Evolutionary conservation across 92 coral and sea anemone genomes (phyloP), one percentile per base, ranked within the genome.

Genomic region (Porites rus): DNA sequence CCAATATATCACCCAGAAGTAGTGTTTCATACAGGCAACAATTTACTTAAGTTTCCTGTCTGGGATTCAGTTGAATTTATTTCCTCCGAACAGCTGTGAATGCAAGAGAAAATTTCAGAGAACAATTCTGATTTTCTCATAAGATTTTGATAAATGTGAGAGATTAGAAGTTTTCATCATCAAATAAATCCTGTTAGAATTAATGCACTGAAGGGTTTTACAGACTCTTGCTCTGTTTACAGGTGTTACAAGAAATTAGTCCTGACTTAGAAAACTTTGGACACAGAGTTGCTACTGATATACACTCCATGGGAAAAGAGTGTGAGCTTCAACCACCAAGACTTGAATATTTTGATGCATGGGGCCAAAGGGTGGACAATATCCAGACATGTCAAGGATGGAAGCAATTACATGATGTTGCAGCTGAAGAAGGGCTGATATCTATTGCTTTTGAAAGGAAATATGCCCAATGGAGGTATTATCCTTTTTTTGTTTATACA

Each of bases 361-460:
- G 98, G 98, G 98, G 98, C 13, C 84, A 66, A 74, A 91, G 96
- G 58, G 89, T 96, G 14, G 98, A 94, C 88, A 87, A 79, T 22
- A 96, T 96, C 71, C 91, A 74, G 31, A 94, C 98, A 16, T 94
- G 98, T 71, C 80, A 86, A 51, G 98, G 93, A 25, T 96, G 98
- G 98, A 88, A 65, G 76, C 90, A 88, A 61, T 87, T 96, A 65
- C 97, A 96, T 86, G 95, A 86, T 69, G 94, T 94, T 18, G 92
- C 98, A 20, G 93, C 98, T 31, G 86, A 94, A 62, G 98, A 94
- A 78, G 98, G 98, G 11, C 81, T 96, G 76, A 91, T 94, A 79
- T 93, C 98, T 6, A 90, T 80, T 75, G 95, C 94, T 25, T 96
- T 92, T 90, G 93, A 94, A 54, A 96, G 95, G 54, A 94, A 85